These are phyloP conservation scores for Thyatira batis DNA, from an alignment of 2,888 invertebrate genomes.

Conservation along the genomic window DNA sequence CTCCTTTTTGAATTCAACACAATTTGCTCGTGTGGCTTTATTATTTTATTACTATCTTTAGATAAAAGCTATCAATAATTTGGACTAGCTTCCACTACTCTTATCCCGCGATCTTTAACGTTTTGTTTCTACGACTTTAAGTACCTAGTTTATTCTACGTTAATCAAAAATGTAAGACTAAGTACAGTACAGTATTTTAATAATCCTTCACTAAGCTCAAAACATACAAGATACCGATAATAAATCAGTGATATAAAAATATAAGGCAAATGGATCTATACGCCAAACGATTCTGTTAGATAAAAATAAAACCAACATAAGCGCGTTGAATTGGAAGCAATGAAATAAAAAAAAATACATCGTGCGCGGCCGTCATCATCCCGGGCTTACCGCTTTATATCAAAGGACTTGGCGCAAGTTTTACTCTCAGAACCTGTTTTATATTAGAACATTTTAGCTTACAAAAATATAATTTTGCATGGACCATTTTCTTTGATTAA, in stretches of 20 bases:
- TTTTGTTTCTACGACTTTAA: too few species aligned
- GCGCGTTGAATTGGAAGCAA: constrained; percentile 41
- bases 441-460: too few species aligned
- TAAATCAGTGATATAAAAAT: too few species aligned
- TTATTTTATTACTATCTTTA: background rate
- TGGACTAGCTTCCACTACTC: too few species aligned
- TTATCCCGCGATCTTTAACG: too few species aligned
- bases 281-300: constrained; percentile 18
- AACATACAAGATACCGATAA: too few species aligned
- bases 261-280: background rate
- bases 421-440: background rate
- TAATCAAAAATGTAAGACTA: too few species aligned
- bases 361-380: constrained; percentile 24
- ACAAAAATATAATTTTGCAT: too few species aligned
- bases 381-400: constrained; percentile 37
- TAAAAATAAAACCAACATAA: constrained; percentile 31
- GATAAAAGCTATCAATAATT: background rate
- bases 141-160: too few species aligned
- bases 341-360: constrained; percentile 47
- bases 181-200: too few species aligned
- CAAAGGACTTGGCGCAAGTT: constrained; percentile 25
- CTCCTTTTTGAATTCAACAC: constrained; percentile 43
- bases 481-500: too few species aligned
- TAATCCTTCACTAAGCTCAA: too few species aligned
- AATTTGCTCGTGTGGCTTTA: constrained; percentile 13